Conservation (phyloP, 1,140 invertebrate species). For the Bombus superbus region DNA sequence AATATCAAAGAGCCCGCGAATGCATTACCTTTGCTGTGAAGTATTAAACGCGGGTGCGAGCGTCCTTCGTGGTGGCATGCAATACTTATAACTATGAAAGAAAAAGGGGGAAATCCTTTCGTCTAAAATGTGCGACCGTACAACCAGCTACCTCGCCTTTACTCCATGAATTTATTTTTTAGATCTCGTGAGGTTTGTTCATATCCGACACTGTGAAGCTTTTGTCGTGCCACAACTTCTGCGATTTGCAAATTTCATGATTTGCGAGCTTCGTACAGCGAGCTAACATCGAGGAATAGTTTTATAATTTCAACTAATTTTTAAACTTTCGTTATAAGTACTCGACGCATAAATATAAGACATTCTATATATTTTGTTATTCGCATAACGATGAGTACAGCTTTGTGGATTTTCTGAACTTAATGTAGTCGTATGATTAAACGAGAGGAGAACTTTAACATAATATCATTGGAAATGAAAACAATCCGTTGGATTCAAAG, state of each 20-base stretch:
- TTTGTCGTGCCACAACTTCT: conserved; percentile 21
- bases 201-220: conserved; percentile 7
- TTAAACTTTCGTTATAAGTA: background rate
- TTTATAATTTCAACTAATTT: background rate
- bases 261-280: background rate
- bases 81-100: conserved; percentile 30
- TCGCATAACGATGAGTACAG: too few relatives aligned
- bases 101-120: conserved; percentile 27
- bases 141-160: conserved; percentile 2
- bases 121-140: conserved; percentile 51
- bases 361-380: too few relatives aligned
- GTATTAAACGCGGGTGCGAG: background rate
- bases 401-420: too few relatives aligned
- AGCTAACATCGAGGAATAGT: background rate
- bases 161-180: conserved; percentile 59
- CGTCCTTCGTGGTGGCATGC: conserved; percentile 1
- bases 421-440: too few relatives aligned
- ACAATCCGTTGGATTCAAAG: too few relatives aligned
- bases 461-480: too few relatives aligned
- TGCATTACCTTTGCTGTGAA: conserved; percentile 10
- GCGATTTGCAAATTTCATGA: conserved; percentile 43
- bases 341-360: too few relatives aligned
- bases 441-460: too few relatives aligned
- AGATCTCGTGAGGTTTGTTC: conserved; percentile 21
- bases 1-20: conserved; percentile 7